Conservation (phyloP, 2,113 vertebrate genomes). For the Erythrolamprus reginae region DNA sequence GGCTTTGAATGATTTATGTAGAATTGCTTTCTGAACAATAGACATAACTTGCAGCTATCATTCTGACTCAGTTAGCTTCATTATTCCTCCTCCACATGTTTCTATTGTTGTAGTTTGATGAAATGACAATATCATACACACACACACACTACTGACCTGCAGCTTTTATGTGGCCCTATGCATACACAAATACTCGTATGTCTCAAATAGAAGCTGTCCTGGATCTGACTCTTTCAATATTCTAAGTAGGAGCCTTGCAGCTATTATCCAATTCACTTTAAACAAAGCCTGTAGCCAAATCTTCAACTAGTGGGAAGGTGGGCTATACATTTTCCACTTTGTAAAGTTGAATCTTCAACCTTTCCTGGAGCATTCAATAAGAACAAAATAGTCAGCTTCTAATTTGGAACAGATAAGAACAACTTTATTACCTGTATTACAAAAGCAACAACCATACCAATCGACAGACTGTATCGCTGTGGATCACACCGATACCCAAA, state of each 20-base stretch:
- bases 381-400: neutral
- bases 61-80: neutral
- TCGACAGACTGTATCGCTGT: neutral
- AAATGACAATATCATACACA: neutral
- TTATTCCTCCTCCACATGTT: neutral
- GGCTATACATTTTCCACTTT: neutral
- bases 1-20: neutral
- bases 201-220: neutral
- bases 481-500: neutral
- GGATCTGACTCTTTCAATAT: neutral
- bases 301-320: neutral
- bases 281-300: neutral
- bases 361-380: neutral
- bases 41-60: neutral
- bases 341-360: neutral
- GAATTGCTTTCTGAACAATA: neutral
- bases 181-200: neutral
- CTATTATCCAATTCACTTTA: neutral
- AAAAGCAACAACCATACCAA: neutral
- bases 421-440: neutral
- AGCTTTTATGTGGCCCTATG: neutral
- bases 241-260: neutral
- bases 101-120: neutral
- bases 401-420: neutral
- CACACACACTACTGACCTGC: neutral